These are phyloP conservation scores for Hirtodrosophila trivittata DNA, from an alignment of 2,888 invertebrate species.

Conservation along the genomic window DNA sequence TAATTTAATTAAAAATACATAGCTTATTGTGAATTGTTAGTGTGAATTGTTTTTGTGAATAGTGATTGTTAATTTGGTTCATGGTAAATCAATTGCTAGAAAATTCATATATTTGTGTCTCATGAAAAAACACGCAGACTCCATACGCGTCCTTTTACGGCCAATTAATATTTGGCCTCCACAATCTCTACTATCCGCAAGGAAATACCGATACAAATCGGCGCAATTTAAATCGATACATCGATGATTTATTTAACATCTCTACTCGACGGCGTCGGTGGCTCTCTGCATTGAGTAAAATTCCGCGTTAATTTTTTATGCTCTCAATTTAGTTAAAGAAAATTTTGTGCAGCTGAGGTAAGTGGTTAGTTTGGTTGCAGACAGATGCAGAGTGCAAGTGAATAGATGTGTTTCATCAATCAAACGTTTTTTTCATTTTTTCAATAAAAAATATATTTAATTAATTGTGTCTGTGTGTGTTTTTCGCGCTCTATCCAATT, in stretches of 20 bases:
- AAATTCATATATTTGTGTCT: too few relatives aligned
- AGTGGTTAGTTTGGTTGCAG: slow-evolving; percentile 1
- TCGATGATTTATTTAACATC: slow-evolving; percentile 33
- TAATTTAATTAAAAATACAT: too few relatives aligned
- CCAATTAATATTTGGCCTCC: too few relatives aligned
- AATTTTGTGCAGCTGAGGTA: slow-evolving; percentile 2
- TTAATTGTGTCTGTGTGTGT: background rate
- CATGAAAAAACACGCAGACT: too few relatives aligned
- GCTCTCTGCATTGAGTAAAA: slow-evolving; percentile 11
- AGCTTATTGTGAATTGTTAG: too few relatives aligned
- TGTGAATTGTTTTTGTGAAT: too few relatives aligned
- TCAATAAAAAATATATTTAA: too few relatives aligned
- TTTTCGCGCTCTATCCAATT: slow-evolving; percentile 25
- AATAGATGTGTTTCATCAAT: background rate
- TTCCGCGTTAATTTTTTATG: slow-evolving; percentile 33
- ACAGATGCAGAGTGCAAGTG: background rate
- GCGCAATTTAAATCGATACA: slow-evolving; percentile 6
- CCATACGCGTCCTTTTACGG: too few relatives aligned
- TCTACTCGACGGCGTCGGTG: slow-evolving; percentile 44
- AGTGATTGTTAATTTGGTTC: too few relatives aligned
- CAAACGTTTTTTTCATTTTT: background rate
- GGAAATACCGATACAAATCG: background rate
- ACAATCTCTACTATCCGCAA: background rate
- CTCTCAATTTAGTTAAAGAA: slow-evolving; percentile 11
- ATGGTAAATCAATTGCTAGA: too few relatives aligned